These are phyloP conservation scores for Orthosia gothica DNA, from an alignment of 2,888 invertebrate species.

Conservation along the genomic window DNA sequence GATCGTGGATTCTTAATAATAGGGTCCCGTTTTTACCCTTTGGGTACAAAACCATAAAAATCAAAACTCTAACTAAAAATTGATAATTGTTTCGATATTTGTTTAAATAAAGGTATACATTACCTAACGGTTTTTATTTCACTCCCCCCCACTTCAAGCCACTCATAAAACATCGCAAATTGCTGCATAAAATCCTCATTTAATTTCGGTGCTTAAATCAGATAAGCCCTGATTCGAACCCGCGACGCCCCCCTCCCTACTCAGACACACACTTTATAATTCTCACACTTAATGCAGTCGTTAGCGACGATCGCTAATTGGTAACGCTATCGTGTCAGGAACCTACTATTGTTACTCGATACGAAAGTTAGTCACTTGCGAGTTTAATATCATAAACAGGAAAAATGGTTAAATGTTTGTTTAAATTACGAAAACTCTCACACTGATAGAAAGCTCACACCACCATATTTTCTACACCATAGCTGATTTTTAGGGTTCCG, in stretches of 20 bases:
- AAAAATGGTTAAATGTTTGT: too few relatives aligned
- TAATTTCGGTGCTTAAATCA: neutral
- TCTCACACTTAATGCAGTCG: slow-evolving; percentile 19
- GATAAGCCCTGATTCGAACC: neutral
- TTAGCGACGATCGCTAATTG: slow-evolving; percentile 40
- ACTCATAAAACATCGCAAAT: neutral
- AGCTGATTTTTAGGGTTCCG: too few relatives aligned
- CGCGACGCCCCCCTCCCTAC: neutral
- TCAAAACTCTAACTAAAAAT: too few relatives aligned
- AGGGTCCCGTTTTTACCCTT: too few relatives aligned
- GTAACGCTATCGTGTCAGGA: slow-evolving; percentile 5
- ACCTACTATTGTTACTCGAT: slow-evolving; percentile 17
- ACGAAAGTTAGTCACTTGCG: neutral
- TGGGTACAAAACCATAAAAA: too few relatives aligned
- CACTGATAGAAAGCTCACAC: too few relatives aligned
- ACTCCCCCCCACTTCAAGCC: neutral
- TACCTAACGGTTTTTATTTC: neutral
- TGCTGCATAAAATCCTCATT: neutral
- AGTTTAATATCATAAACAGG: neutral
- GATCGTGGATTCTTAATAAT: too few relatives aligned
- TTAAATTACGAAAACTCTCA: too few relatives aligned
- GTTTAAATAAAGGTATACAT: too few relatives aligned
- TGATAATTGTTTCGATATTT: too few relatives aligned
- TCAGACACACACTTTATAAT: slow-evolving; percentile 1
- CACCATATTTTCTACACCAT: too few relatives aligned